A percentile compares a stretch with the other conserved stretches of the same genome.
phyloP scores from a whole-genome alignment of 2,113 vertebrate genomes.

The Conger conger region DNA sequence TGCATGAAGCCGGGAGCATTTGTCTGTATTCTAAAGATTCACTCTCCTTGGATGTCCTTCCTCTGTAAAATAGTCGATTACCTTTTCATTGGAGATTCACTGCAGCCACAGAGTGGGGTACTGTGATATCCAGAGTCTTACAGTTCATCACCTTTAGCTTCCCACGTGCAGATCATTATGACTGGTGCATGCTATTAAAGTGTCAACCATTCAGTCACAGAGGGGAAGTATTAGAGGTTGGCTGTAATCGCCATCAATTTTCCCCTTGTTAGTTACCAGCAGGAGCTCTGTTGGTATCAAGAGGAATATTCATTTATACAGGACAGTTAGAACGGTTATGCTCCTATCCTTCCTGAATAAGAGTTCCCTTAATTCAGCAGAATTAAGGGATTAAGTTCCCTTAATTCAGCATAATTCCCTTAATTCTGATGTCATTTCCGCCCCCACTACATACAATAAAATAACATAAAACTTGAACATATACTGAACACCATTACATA shows the following conservation, averaged over 20 bases:
- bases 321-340: background rate
- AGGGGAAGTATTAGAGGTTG: conserved; percentile 42
- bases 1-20: background rate
- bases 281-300: conserved; percentile 20
- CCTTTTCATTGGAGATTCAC: conserved; percentile 6
- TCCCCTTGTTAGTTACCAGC: conserved; percentile 41
- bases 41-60: conserved; percentile 28
- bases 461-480: background rate
- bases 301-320: conserved; percentile 40
- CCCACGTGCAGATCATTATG: conserved; percentile 34
- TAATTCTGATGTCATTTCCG: conserved; percentile 8
- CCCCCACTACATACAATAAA: background rate
- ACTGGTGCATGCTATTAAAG: conserved; percentile 38
- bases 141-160: conserved; percentile 14
- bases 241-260: conserved; percentile 48
- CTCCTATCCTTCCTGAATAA: conserved; percentile 35
- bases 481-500: background rate
- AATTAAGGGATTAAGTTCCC: background rate
- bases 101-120: background rate
- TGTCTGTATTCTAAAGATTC: conserved; percentile 23
- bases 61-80: conserved; percentile 31
- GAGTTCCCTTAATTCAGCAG: background rate
- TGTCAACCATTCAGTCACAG: conserved; percentile 41
- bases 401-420: too few species aligned
- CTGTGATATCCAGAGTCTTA: background rate